Evolutionary conservation across 2,888 invertebrate genomes (phyloP), one percentile per base, ranked within the genome.

Genomic region (Hyles lineata): DNA sequence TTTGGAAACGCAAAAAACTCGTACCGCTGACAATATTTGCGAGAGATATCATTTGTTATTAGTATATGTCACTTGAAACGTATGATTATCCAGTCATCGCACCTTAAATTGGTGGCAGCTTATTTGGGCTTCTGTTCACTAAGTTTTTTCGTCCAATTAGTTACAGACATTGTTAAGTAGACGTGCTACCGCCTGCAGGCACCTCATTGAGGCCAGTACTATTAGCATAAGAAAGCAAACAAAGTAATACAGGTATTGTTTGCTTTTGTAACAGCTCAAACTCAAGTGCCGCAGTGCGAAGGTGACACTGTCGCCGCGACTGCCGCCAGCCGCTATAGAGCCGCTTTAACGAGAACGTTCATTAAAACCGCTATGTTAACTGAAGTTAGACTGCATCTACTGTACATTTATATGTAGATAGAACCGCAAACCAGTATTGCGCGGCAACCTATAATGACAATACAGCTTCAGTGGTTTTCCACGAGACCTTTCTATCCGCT

Each of bases 171-270:
- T 76, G 74, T 81, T 75, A 77, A 78, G 81, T 79, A 82, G 82
- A 72, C 69, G 73, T 74, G 78, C 82, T 81, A 80, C 80, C 81
- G 83, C 82, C 80, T 81, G 79, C 80, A 80, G 84, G 85, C 87
- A 86, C 85, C 85, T 83, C 85, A 90, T 85, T 84, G 89, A 87
- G 91, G 92, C 88, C 90, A 86, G 80, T 79, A 78, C 78, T 92
- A 87, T 91, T 89, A 84, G 88, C 85, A 80, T 83, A 85, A 86
- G 79, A 79, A 82, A 79, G 82, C 85, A 92, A 93, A 93, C 87
- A 92, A 80, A 78, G 82, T 81, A 83, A 85, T 84, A 79, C 78
- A 80, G 77, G 67, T 67, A 79, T 78, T 90, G 87, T 91, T 90
- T 89, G 84, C 87, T 82, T 83, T 87, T 80, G 84, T 88, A 86